These are phyloP conservation scores for Acestrorhynchus altus DNA, from an alignment of 2,797 vertebrate genomes.

Conservation along the genomic window DNA sequence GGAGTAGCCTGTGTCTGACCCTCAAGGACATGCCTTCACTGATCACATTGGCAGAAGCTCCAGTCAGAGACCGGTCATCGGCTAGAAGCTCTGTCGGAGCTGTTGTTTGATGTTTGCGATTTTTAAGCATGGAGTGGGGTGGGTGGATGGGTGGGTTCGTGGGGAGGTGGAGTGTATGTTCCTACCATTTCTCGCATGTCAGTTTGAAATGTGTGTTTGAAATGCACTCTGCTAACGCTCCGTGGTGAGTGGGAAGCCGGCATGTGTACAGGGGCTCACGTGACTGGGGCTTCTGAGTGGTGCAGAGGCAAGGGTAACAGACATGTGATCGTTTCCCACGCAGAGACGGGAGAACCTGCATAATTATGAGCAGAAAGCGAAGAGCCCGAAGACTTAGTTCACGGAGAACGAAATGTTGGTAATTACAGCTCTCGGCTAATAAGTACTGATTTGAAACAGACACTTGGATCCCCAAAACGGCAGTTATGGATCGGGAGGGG, in stretches of 20 bases:
- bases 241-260: background rate
- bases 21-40: slow-evolving; percentile 71
- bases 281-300: slow-evolving; percentile 11
- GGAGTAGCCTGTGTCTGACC: slow-evolving; percentile 58
- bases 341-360: slow-evolving; percentile 18
- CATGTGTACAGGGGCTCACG: background rate
- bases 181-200: background rate
- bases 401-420: slow-evolving; percentile 29
- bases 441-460: slow-evolving; percentile 42
- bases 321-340: slow-evolving; percentile 33
- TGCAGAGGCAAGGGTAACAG: slow-evolving; percentile 6
- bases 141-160: too few species aligned
- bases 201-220: background rate
- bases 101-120: slow-evolving; percentile 45
- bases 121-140: background rate
- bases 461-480: slow-evolving; percentile 44
- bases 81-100: background rate
- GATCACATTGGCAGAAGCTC: slow-evolving; percentile 64
- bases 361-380: slow-evolving; percentile 31
- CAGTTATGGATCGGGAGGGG: slow-evolving; percentile 49
- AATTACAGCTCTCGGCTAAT: slow-evolving; percentile 51
- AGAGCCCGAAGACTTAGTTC: slow-evolving; percentile 25
- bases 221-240: background rate
- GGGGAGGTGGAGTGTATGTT: slow-evolving; percentile 1
- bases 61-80: slow-evolving; percentile 43